Conservation (phyloP, 2,797 vertebrate genomes). For the Cyprinella venusta region DNA sequence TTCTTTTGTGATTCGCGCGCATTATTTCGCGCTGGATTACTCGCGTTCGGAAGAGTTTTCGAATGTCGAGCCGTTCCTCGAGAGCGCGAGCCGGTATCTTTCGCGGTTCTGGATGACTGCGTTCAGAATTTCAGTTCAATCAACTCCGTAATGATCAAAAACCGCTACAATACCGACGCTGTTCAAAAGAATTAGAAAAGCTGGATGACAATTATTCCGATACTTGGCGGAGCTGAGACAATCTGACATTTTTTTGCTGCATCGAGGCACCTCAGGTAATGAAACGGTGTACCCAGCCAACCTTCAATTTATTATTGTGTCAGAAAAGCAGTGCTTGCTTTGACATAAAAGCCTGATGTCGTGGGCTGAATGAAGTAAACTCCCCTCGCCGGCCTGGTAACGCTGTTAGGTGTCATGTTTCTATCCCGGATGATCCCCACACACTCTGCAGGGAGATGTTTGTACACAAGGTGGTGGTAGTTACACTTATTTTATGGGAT, state of each 20-base stretch:
- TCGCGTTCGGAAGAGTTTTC: constrained; percentile 56
- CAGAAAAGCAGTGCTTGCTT: constrained; percentile 40
- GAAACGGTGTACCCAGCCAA: constrained; percentile 67
- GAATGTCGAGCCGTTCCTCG: constrained; percentile 42
- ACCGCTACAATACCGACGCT: constrained; percentile 51
- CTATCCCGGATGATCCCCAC: constrained; percentile 64
- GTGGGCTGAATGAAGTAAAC: constrained; percentile 57
- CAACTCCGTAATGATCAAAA: constrained; percentile 46
- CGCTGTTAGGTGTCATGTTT: constrained; percentile 73
- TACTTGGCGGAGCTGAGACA: constrained; percentile 63
- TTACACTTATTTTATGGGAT: constrained; percentile 64
- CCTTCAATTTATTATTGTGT: constrained; percentile 66
- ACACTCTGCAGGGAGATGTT: constrained; percentile 78
- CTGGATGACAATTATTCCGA: constrained; percentile 64
- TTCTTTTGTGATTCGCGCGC: constrained; percentile 50
- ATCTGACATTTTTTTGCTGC: constrained; percentile 67
- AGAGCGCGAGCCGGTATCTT: constrained; percentile 32
- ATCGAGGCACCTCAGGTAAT: constrained; percentile 73
- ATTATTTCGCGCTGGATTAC: constrained; percentile 57
- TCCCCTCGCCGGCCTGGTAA: constrained; percentile 52
- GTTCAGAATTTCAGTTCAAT: constrained; percentile 52
- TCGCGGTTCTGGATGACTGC: constrained; percentile 42
- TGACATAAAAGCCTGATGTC: constrained; percentile 45
- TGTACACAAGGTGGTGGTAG: constrained; percentile 88
- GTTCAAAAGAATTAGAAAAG: constrained; percentile 57